Conservation (phyloP, 2,888 invertebrate species). For the Leptarthrus brevirostris region DNA sequence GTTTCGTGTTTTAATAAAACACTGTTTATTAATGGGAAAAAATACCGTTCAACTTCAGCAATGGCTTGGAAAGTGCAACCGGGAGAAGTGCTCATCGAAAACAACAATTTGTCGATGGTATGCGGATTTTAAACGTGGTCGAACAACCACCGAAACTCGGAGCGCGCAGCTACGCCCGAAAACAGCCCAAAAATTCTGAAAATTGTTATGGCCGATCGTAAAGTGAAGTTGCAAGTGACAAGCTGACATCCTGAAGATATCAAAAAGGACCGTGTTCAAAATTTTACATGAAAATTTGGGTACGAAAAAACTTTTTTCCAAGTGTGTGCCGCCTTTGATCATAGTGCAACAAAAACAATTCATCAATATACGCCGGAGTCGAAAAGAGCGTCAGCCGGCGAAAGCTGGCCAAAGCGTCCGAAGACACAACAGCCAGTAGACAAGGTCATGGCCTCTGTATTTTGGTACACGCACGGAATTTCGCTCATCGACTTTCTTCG, state of each 20-base stretch:
- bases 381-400: too few species aligned
- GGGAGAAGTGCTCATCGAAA: background rate
- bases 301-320: background rate
- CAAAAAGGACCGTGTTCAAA: background rate
- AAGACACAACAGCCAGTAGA: too few species aligned
- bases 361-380: too few species aligned
- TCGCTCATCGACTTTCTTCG: too few species aligned
- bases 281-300: background rate
- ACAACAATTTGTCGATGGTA: background rate
- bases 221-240: background rate
- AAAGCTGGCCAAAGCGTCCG: too few species aligned
- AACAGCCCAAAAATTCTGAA: background rate
- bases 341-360: too few species aligned
- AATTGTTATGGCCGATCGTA: background rate
- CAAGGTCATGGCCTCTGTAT: too few species aligned
- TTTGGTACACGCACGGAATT: too few species aligned
- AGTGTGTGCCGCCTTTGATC: too few species aligned
- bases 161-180: background rate
- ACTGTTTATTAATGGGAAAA: background rate
- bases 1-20: too few species aligned
- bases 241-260: slow-evolving; percentile 1
- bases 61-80: background rate
- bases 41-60: background rate
- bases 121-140: background rate
- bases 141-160: background rate